Conservation (phyloP, 2,797 vertebrate species). For the Halcyon leucocephala region DNA sequence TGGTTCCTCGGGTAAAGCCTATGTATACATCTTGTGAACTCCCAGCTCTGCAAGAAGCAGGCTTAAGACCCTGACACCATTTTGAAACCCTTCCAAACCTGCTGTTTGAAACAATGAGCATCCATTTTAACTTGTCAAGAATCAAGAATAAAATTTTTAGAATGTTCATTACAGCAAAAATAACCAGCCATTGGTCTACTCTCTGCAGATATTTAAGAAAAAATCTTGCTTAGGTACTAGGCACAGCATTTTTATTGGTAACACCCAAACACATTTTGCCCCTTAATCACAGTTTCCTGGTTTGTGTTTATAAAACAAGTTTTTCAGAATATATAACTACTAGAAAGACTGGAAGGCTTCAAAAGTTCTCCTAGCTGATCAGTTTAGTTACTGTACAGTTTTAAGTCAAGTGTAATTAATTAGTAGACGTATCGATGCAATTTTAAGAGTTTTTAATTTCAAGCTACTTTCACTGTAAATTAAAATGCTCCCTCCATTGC, state of each 20-base stretch:
- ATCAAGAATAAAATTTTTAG: neutral
- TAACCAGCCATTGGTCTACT: constrained; percentile 28
- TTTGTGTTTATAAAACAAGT: constrained; percentile 12
- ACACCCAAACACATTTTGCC: neutral
- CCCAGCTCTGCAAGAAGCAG: neutral
- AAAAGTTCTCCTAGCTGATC: constrained; percentile 1
- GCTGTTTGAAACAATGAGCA: neutral
- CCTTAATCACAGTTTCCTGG: constrained; percentile 48
- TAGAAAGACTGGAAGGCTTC: neutral
- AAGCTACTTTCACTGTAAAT: neutral
- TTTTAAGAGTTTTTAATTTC: constrained; percentile 1
- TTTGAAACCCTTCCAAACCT: neutral
- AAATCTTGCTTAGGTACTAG: neutral
- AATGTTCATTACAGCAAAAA: constrained; percentile 42
- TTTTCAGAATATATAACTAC: constrained; percentile 32
- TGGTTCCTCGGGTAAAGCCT: neutral
- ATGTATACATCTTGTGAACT: neutral
- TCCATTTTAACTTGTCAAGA: neutral
- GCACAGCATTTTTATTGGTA: neutral
- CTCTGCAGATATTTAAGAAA: neutral
- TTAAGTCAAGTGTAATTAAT: constrained; percentile 58
- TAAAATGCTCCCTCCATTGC: neutral
- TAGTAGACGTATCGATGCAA: constrained; percentile 11
- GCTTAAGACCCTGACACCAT: neutral
- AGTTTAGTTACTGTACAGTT: neutral